Conservation (phyloP, 1,140 invertebrate species). For the Pogonomyrmex californicus region DNA sequence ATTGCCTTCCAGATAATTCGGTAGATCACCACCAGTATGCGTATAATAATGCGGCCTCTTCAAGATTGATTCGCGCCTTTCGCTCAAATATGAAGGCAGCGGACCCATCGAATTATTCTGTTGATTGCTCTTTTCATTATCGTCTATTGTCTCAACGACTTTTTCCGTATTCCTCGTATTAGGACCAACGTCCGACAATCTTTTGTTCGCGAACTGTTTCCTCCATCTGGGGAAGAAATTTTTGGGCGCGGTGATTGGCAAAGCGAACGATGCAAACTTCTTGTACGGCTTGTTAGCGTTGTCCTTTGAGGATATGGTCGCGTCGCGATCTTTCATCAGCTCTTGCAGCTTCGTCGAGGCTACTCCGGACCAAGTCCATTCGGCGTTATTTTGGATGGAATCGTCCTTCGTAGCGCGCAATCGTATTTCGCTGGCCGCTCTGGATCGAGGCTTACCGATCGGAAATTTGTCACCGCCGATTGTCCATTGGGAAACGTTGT, state of each 20-base stretch:
- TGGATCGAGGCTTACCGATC: constrained; percentile 85
- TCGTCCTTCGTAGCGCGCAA: constrained; percentile 85
- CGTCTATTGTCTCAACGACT: constrained; percentile 65
- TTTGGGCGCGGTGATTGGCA: constrained; percentile 80
- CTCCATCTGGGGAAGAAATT: constrained; percentile 81
- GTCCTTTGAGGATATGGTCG: constrained; percentile 57
- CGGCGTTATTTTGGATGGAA: constrained; percentile 85
- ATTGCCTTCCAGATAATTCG: constrained; percentile 82
- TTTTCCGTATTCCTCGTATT: constrained; percentile 66
- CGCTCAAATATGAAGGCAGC: constrained; percentile 11
- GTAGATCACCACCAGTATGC: constrained; percentile 77
- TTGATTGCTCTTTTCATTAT: neutral
- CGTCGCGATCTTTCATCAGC: constrained; percentile 85
- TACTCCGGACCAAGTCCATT: constrained; percentile 91
- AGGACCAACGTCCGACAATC: constrained; percentile 55
- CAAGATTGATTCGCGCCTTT: constrained; percentile 54
- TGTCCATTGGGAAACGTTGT: constrained; percentile 86
- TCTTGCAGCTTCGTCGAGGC: constrained; percentile 88
- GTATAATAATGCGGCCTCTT: constrained; percentile 76
- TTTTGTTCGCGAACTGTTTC: constrained; percentile 81
- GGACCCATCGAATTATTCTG: constrained; percentile 1
- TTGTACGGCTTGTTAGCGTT: constrained; percentile 70
- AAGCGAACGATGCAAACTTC: constrained; percentile 79
- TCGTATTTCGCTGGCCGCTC: constrained; percentile 86
- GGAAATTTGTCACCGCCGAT: constrained; percentile 86